phyloP scores from a whole-genome alignment of 2,797 vertebrate species.

The Lateolabrax maculatus region DNA sequence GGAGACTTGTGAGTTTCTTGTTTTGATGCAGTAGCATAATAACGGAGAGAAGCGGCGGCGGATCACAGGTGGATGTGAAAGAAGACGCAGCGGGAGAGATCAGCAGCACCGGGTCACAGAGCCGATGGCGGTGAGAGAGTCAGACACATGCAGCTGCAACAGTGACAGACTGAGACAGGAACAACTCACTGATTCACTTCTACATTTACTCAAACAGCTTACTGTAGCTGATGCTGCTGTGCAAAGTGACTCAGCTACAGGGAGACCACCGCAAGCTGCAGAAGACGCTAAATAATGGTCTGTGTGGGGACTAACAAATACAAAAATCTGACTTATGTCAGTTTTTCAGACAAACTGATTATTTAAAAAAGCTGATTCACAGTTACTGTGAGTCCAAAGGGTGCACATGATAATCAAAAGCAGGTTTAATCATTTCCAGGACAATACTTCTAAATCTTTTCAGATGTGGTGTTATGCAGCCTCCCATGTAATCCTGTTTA shows the following conservation, averaged over 20 bases:
- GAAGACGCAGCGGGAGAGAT: slow-evolving; percentile 48
- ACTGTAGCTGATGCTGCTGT: not conserved
- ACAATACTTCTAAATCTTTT: not conserved
- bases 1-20: not conserved
- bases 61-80: slow-evolving; percentile 63
- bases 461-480: not conserved
- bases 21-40: slow-evolving; percentile 18
- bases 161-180: not conserved
- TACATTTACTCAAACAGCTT: not conserved
- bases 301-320: not conserved
- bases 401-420: not conserved
- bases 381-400: not conserved
- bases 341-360: not conserved
- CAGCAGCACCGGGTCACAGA: slow-evolving; percentile 35
- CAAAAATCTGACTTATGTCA: not conserved
- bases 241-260: not conserved
- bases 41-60: not conserved
- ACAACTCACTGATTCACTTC: not conserved
- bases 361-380: not conserved
- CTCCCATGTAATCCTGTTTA: not conserved
- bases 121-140: slow-evolving; percentile 80
- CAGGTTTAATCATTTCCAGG: not conserved
- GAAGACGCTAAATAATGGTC: not conserved
- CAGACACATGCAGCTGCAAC: slow-evolving; percentile 25
- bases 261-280: not conserved